Percentiles rank a stretch among this genome's conserved stretches.
Conservation (phyloP, 2,797 vertebrate genomes). For the Sebastes minor region DNA sequence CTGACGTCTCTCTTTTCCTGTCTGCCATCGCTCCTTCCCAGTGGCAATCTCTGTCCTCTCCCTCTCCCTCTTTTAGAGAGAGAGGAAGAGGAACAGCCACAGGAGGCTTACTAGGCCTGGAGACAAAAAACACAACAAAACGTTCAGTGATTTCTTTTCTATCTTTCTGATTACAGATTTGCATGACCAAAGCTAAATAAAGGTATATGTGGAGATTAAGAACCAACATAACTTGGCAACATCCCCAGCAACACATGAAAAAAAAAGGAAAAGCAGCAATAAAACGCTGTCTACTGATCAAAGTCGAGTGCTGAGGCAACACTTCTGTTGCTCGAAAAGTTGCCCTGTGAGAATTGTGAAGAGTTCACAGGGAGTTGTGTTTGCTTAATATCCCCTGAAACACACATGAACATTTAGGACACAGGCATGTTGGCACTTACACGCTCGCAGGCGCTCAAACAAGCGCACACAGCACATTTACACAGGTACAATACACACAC, state of each 20-base stretch:
- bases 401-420: slow-evolving; percentile 5
- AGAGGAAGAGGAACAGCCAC: slow-evolving; percentile 16
- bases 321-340: slow-evolving; percentile 15
- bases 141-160: slow-evolving; percentile 13
- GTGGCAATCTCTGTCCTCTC: slow-evolving; percentile 36
- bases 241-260: slow-evolving; percentile 7
- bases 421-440: background rate
- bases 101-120: slow-evolving; percentile 16
- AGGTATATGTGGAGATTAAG: background rate
- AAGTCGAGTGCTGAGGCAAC: slow-evolving; percentile 34
- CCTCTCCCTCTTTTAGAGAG: slow-evolving; percentile 30
- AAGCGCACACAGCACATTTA: background rate
- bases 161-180: slow-evolving; percentile 34
- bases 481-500: slow-evolving; percentile 5
- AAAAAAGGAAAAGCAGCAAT: background rate
- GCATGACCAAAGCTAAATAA: slow-evolving; percentile 15
- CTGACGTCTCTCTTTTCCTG: slow-evolving; percentile 25
- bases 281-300: slow-evolving; percentile 26
- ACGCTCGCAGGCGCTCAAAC: background rate
- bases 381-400: slow-evolving; percentile 23
- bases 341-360: slow-evolving; percentile 23
- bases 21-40: slow-evolving; percentile 28
- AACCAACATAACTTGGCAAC: slow-evolving; percentile 1
- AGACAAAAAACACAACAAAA: slow-evolving; percentile 25
- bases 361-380: slow-evolving; percentile 10